These are phyloP conservation scores for Empis stercorea DNA, from an alignment of 2,888 invertebrate genomes.

Conservation along the genomic window DNA sequence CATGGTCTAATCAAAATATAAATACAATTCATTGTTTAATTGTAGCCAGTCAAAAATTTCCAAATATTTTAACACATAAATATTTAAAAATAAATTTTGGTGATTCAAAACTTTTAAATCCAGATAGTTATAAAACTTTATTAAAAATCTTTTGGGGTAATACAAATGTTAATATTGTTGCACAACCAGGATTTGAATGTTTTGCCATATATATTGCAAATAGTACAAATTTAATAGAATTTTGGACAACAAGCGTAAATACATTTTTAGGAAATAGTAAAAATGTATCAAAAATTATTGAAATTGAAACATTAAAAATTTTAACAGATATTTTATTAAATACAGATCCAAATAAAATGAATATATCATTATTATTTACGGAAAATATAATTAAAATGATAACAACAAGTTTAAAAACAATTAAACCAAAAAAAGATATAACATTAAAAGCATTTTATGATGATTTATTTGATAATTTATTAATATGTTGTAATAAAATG, in stretches of 20 bases:
- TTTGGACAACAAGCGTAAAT: slow-evolving; percentile 44
- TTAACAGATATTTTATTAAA: slow-evolving; percentile 43
- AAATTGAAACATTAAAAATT: slow-evolving; percentile 46
- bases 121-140: slow-evolving; percentile 43
- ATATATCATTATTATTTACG: slow-evolving; percentile 45
- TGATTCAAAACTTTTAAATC: slow-evolving; percentile 42
- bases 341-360: slow-evolving; percentile 36
- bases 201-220: slow-evolving; percentile 43
- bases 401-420: slow-evolving; percentile 47
- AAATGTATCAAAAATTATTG: slow-evolving; percentile 45
- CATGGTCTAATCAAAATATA: slow-evolving; percentile 49
- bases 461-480: slow-evolving; percentile 36
- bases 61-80: slow-evolving; percentile 39
- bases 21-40: slow-evolving; percentile 52
- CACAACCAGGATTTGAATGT: slow-evolving; percentile 52
- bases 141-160: slow-evolving; percentile 48
- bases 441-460: slow-evolving; percentile 33
- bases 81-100: slow-evolving; percentile 45
- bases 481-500: slow-evolving; percentile 41
- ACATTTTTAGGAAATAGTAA: slow-evolving; percentile 28
- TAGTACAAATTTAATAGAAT: slow-evolving; percentile 40
- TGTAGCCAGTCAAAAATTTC: slow-evolving; percentile 35
- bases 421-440: slow-evolving; percentile 22
- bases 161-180: slow-evolving; percentile 31
- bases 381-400: slow-evolving; percentile 52